Conservation (phyloP, 2,113 vertebrate species). For the Mugil cephalus region DNA sequence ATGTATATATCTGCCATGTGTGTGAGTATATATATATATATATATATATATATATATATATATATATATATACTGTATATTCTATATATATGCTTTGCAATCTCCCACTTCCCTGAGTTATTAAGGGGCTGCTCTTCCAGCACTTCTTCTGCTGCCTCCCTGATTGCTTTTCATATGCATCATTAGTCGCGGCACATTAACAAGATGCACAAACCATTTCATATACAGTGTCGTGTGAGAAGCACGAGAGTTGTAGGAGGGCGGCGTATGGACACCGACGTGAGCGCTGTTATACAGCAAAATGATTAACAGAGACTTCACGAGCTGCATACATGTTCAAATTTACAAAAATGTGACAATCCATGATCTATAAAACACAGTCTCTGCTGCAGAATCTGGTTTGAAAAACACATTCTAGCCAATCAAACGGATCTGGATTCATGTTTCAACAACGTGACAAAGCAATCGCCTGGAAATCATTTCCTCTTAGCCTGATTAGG, state of each 20-base stretch:
- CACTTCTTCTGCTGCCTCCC: constrained; percentile 54
- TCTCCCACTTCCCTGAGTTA: constrained; percentile 70
- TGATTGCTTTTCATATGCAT: constrained; percentile 80
- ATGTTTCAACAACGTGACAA: constrained; percentile 18
- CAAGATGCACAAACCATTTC: constrained; percentile 72
- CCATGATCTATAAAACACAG: neutral
- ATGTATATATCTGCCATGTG: constrained; percentile 4
- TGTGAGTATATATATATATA: no score
- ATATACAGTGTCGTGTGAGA: constrained; percentile 44
- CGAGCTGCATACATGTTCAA: neutral
- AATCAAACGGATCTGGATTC: constrained; percentile 9
- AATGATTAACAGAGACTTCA: constrained; percentile 25
- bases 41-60: no score
- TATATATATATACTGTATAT: no score
- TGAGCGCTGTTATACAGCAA: neutral
- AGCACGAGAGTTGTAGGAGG: constrained; percentile 3
- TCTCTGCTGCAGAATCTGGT: constrained; percentile 3
- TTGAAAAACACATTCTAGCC: neutral
- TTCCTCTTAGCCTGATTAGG: constrained; percentile 53
- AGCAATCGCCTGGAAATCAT: constrained; percentile 41
- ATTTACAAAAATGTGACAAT: constrained; percentile 1
- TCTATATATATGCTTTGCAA: constrained; percentile 25
- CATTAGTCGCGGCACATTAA: constrained; percentile 75
- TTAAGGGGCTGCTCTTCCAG: constrained; percentile 66
- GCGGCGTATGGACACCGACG: neutral